Conservation (phyloP, 2,113 vertebrate species). For the Phrynosoma platyrhinos region DNA sequence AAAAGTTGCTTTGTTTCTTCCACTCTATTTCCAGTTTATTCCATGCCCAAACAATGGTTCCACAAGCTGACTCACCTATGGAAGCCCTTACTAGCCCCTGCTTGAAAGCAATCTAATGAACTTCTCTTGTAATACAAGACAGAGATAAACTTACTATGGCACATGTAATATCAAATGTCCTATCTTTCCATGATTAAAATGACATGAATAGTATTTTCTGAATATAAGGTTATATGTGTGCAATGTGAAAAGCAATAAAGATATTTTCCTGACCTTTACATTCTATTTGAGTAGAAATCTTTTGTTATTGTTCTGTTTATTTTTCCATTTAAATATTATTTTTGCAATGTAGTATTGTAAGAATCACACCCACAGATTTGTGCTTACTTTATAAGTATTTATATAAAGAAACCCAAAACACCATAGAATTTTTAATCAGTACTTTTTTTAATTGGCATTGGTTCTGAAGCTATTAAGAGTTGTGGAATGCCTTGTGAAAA, state of each 20-base stretch:
- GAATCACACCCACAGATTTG: neutral
- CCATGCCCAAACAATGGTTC: neutral
- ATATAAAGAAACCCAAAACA: neutral
- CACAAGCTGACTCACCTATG: neutral
- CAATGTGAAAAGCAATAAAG: neutral
- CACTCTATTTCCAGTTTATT: neutral
- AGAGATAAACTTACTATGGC: neutral
- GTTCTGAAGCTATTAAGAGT: too few relatives aligned
- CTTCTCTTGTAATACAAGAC: neutral
- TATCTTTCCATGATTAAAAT: slow-evolving; percentile 13
- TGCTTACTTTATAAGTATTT: neutral
- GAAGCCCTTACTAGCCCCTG: neutral
- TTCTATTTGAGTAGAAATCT: neutral
- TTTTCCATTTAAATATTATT: neutral
- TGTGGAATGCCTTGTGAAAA: too few relatives aligned
- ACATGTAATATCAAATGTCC: neutral
- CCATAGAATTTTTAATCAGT: neutral
- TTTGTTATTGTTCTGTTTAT: neutral
- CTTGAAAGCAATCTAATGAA: neutral
- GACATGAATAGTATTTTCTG: slow-evolving; percentile 7
- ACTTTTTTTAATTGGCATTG: neutral
- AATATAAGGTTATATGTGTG: neutral
- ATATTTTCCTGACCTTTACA: neutral
- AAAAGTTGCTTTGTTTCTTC: neutral
- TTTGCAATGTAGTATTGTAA: neutral